Base-by-base conservation (phyloP, 2,888 invertebrate genomes). In the Cybosia mesomella region DNA sequence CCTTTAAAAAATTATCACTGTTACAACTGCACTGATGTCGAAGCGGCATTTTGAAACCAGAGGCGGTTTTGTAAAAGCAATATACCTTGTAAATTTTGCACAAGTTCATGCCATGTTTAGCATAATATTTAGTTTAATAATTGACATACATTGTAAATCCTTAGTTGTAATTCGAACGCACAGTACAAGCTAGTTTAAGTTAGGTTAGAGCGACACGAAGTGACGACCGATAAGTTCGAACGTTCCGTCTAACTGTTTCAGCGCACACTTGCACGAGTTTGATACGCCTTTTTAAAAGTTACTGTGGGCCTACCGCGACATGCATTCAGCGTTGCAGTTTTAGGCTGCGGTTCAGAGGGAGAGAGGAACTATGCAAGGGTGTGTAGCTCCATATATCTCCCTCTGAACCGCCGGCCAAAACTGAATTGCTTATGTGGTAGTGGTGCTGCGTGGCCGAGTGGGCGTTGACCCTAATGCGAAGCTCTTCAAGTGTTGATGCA, bases 151-250 rank as follows among this genome's bases (percentile, higher is more conserved):
- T 61, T 49, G 67, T 78, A 71, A 53, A 55, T n/a, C 58, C 74
- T 80, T 82, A 79, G 77, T 82, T 79, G 66, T 81, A 80, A 72
- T 71, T 77, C 77, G 84, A 86, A 87, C 85, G 87, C 88, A 89
- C 87, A 91, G 94, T 94, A 94, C 94, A 94, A 94, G 86, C 85
- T 93, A 93, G 91, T 62, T 67, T 92, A 89, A 92, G 91, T 85
- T 89, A 61, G 81, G 71, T 76, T 76, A 75, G 76, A 75, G 76
- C 84, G 76, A 82, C 84, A 83, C 86, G 82, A 76, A 81, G 83
- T 83, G 79, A 83, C 91, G 92, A 91, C 86, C 92, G 92, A 92
- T 76, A 83, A 83, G 57, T 63, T 54, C 69, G 91, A 90, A 89
- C 85, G 84, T 84, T 86, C 83, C 85, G 81, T 82, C 72, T 79